These are phyloP conservation scores for Sinocyclocheilus grahami DNA, from an alignment of 2,113 vertebrate species.

Conservation along the genomic window DNA sequence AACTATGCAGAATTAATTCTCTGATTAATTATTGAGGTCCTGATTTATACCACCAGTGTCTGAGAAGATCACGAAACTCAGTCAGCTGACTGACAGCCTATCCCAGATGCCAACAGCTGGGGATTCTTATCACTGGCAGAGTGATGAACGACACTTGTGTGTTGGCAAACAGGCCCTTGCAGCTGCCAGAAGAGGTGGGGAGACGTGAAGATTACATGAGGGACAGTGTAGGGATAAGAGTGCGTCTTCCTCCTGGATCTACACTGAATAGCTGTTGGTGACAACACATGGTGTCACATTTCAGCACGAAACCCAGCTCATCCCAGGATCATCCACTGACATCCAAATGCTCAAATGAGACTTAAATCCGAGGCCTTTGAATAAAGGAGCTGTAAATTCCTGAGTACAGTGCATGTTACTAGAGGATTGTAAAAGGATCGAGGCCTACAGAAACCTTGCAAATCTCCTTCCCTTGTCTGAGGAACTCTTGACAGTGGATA, in stretches of 20 bases:
- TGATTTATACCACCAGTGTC: constrained; percentile 41
- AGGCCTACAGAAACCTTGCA: not conserved
- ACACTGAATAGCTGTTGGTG: constrained; percentile 25
- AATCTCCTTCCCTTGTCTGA: not conserved
- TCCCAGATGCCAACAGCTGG: constrained; percentile 52
- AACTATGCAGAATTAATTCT: constrained; percentile 20
- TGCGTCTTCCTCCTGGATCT: not conserved
- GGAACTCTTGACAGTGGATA: constrained; percentile 17
- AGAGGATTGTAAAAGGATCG: not conserved
- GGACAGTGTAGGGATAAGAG: constrained; percentile 25
- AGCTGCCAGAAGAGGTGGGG: constrained; percentile 17
- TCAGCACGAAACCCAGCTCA: constrained; percentile 53
- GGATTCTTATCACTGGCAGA: constrained; percentile 58
- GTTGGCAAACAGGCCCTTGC: constrained; percentile 32
- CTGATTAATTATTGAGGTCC: constrained; percentile 40
- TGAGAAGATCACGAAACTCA: constrained; percentile 54
- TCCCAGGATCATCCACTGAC: constrained; percentile 53
- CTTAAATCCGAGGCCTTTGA: constrained; percentile 32
- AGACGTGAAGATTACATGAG: constrained; percentile 40
- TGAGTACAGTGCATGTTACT: not conserved
- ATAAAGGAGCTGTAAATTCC: constrained; percentile 9
- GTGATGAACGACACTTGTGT: constrained; percentile 45
- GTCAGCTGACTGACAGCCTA: constrained; percentile 58
- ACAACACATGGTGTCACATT: constrained; percentile 32
- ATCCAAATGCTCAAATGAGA: constrained; percentile 39